Evolutionary conservation across 2,797 vertebrate species (phyloP), one percentile per base, ranked within the genome.

Genomic region (Malurus leucopterus): DNA sequence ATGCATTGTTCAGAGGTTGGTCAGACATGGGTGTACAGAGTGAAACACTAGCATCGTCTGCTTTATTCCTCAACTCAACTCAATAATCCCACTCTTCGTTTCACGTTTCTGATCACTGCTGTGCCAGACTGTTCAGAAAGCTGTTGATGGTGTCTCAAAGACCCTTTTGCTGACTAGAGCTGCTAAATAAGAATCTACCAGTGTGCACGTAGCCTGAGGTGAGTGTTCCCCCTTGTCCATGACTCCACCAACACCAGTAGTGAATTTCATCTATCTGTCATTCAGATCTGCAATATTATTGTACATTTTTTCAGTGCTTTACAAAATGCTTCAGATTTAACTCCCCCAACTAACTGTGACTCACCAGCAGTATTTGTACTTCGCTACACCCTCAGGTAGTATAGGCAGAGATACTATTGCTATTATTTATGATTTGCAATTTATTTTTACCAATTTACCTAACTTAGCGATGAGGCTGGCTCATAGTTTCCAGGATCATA

Each of bases 31-130:
- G n/a, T 43, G 22, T 29, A 10, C 26, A 43, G n/a, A 78, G 24
- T 43, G 23, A 77, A 58, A 46, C 46, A 70, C 8, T 27, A 22
- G 4, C 34, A n/a, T 82, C 32, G 8, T 79, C 41, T 91, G 43
- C 34, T 93, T 78, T 84, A 26, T 69, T 88, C 43, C 58, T 30
- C 27, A n/a, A 63, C 82, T 41, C 43, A 76, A 44, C 47, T 49
- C 44, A 69, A 0, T 70, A 88, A 75, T 55, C 13, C 40, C 8
- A 1, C 27, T 72, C 30, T 67, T 74, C 15, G 72, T 90, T 74
- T 51, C 70, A 47, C 12, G 2, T 40, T 81, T 75, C 55, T 91
- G 55, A 84, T 80, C 30, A 26, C 24, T 71, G 32, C 17, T 54
- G 34, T 71, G 15, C 15, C 63, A 59, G 36, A 12, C 11, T 12